phyloP scores from a whole-genome alignment of 2,888 invertebrate genomes.

The Rhagophthalmus giganteus region DNA sequence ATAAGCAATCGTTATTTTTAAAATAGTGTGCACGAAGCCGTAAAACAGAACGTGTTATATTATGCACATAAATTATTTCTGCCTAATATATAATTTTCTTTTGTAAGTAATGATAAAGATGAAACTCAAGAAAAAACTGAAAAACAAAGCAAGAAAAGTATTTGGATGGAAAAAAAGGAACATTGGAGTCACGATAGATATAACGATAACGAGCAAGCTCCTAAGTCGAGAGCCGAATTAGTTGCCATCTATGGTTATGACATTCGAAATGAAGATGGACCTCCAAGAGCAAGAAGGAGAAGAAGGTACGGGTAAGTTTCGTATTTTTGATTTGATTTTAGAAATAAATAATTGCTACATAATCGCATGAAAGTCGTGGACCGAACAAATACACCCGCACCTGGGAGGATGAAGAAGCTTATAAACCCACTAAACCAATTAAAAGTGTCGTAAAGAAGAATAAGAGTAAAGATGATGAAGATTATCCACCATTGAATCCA shows the following conservation, averaged over 20 bases:
- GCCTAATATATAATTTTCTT: too few species aligned
- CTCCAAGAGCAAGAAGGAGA: constrained; percentile 83
- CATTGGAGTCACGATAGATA: constrained; percentile 67
- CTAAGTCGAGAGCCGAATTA: constrained; percentile 83
- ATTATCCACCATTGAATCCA: constrained; percentile 27
- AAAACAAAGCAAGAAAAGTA: constrained; percentile 52
- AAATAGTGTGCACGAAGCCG: too few species aligned
- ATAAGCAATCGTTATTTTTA: too few species aligned
- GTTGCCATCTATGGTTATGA: constrained; percentile 91
- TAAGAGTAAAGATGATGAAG: constrained; percentile 44
- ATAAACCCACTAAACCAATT: constrained; percentile 59
- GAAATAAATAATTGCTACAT: constrained; percentile 1
- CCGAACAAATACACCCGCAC: constrained; percentile 90
- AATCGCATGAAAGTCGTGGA: constrained; percentile 66
- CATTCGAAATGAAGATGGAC: constrained; percentile 89
- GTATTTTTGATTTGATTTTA: constrained; percentile 1
- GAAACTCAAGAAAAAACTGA: constrained; percentile 45
- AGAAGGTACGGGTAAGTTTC: constrained; percentile 77
- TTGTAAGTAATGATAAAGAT: constrained; percentile 32
- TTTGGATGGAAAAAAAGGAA: constrained; percentile 55
- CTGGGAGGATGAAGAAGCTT: constrained; percentile 93
- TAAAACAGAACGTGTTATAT: too few species aligned
- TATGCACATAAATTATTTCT: too few species aligned
- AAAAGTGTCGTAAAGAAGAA: constrained; percentile 41
- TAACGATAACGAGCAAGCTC: constrained; percentile 78